Percentiles rank a stretch among this genome's conserved stretches.
phyloP scores from a whole-genome alignment of 2,113 vertebrate genomes.

The Bos javanicus region DNA sequence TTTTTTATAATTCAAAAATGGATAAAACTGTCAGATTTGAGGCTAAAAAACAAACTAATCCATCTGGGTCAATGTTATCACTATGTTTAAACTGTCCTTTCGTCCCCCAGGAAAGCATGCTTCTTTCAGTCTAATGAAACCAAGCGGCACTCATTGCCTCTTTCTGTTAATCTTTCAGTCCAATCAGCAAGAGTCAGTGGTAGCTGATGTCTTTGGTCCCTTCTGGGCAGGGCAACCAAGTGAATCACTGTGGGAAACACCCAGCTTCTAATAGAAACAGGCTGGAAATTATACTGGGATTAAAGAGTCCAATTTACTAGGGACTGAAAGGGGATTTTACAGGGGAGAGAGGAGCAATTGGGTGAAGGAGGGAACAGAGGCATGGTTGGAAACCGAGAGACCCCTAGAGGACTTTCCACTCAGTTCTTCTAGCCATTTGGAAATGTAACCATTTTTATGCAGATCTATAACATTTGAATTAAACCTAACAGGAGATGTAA shows the following conservation, averaged over 20 bases:
- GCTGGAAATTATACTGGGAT: background rate
- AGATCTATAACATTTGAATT: constrained; percentile 59
- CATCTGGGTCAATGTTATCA: constrained; percentile 24
- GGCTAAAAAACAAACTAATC: constrained; percentile 28
- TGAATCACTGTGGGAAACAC: constrained; percentile 22
- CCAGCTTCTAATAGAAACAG: constrained; percentile 41
- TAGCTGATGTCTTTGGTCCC: background rate
- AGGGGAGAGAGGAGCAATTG: background rate
- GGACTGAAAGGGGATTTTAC: background rate
- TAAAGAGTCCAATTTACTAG: background rate
- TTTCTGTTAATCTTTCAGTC: background rate
- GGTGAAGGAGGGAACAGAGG: background rate
- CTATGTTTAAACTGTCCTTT: background rate
- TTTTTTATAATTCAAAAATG: constrained; percentile 32
- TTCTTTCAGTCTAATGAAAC: background rate
- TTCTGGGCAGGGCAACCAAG: background rate
- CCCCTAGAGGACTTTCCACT: background rate
- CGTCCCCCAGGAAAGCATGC: background rate
- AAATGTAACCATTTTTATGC: constrained; percentile 55
- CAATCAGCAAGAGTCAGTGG: background rate
- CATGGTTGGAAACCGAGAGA: background rate
- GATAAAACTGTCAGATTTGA: background rate
- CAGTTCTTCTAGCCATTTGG: constrained; percentile 19
- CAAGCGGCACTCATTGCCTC: background rate
- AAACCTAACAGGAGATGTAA: constrained; percentile 54